Base-by-base conservation (phyloP, 2,888 invertebrate genomes). In the Drosophila melanocephala region DNA sequence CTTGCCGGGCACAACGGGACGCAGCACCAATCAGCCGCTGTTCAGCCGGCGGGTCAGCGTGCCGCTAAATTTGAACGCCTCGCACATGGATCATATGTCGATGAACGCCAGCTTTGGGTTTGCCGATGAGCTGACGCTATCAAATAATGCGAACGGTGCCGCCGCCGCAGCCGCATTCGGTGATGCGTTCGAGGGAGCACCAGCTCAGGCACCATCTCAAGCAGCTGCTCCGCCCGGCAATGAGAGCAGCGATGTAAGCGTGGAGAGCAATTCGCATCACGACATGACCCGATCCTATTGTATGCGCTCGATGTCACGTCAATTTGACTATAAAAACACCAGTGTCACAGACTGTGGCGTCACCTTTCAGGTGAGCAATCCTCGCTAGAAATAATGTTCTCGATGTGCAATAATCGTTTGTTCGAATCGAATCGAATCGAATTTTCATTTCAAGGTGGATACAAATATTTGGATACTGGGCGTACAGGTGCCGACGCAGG, bases 291-390 rank as follows among this genome's bases (percentile, higher is more conserved):
- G 96, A 92, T 95, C 96, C 81, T 96, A 96, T 92, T 97, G 97
- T 93, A 95, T 95, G 77, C 94, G 97, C 50, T 94, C 95, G 51
- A 94, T 96, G 60, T 93, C 95, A 19, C 95, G 95, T 79, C 95
- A 96, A 89, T 96, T 96, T 0, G 96, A 96, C 91, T 96, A 96
- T 86, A 95, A 96, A 87, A 97, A 97, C 92, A 95, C 95, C 22
- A 96, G 96, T 83, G 96, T 96, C 33, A 94, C 97, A 57, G 97
- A 97, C 92, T 96, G 96, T 91, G 96, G 96, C 19, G 95, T 97
- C 35, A 96, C 97, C 4, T 97, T 97, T 92, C 96, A 79, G 79
- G 79, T 77, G 32, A 3, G 67, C 19, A 14, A 5, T 14, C 14
- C 28, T 32, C 16, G 1, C 19, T 10, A 14, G 28, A 26, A 28